phyloP scores from a whole-genome alignment of 2,797 vertebrate species.

The Dryobates pubescens region DNA sequence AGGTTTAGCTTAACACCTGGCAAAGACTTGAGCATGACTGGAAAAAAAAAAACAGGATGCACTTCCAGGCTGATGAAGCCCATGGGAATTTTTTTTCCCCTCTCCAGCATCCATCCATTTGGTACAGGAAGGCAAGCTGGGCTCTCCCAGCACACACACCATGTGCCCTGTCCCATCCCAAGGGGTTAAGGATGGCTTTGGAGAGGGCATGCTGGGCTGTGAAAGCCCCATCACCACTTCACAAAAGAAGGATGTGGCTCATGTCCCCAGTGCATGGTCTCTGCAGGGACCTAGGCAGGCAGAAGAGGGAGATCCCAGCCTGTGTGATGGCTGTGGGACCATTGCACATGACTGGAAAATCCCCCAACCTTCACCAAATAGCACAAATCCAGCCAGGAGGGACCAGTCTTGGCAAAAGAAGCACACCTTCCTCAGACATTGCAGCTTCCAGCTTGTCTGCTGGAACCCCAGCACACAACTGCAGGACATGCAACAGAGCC shows the following conservation, averaged over 20 bases:
- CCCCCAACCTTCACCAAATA: not conserved
- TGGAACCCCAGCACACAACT: not conserved
- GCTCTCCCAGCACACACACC: not conserved
- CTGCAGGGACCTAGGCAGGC: not conserved
- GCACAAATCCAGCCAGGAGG: not conserved
- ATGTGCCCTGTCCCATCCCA: not conserved
- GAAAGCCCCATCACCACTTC: not conserved
- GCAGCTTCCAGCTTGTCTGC: not conserved
- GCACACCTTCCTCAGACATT: too few relatives aligned
- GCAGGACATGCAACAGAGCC: not conserved
- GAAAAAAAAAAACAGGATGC: not conserved
- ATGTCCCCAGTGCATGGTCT: rapidly evolving
- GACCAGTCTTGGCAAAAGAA: not conserved
- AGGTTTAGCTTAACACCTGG: not conserved
- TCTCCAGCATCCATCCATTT: not conserved
- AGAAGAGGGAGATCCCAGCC: not conserved
- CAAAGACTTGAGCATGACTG: rapidly evolving
- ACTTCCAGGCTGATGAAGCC: not conserved
- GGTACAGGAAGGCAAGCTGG: not conserved
- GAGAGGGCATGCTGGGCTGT: rapidly evolving
- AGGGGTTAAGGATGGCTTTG: not conserved
- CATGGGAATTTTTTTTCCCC: not conserved
- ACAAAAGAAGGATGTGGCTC: not conserved
- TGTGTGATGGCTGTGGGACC: rapidly evolving
- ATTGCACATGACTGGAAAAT: rapidly evolving